These are phyloP conservation scores for Drosophila truncata DNA, from an alignment of 1,140 invertebrate species.

Conservation along the genomic window DNA sequence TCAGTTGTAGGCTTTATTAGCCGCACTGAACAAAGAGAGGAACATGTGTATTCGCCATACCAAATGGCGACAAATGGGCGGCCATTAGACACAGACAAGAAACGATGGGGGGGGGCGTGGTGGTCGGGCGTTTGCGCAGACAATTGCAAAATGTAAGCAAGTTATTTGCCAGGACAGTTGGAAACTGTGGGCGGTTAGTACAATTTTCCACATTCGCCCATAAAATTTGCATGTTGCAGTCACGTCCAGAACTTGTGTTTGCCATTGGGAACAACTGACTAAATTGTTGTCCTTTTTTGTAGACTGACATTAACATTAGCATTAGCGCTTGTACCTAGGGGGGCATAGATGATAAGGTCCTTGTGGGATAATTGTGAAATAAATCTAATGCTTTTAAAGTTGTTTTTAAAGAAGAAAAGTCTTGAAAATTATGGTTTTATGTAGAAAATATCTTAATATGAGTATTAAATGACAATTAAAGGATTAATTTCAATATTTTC, in stretches of 20 bases:
- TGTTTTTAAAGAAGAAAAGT: background rate
- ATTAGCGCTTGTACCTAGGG: slow-evolving; percentile 1
- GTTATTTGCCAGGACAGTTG: slow-evolving; percentile 12
- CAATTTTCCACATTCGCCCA: slow-evolving; percentile 19
- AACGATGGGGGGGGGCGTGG: slow-evolving; percentile 22
- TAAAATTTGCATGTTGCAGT: slow-evolving; percentile 55
- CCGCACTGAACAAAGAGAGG: slow-evolving; percentile 25
- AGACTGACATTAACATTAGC: background rate
- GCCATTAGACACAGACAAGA: slow-evolving; percentile 37
- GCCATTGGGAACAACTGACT: slow-evolving; percentile 25
- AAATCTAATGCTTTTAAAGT: background rate
- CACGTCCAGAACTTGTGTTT: slow-evolving; percentile 30
- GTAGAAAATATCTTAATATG: too few relatives aligned
- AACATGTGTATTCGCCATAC: slow-evolving; percentile 51
- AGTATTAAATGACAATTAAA: background rate
- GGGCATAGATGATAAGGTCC: background rate
- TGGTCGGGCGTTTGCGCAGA: slow-evolving; percentile 24
- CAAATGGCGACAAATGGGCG: slow-evolving; percentile 52
- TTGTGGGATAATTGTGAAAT: slow-evolving; percentile 11
- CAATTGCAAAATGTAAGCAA: slow-evolving; percentile 55
- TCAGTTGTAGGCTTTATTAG: slow-evolving; percentile 42
- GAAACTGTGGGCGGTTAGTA: slow-evolving; percentile 10
- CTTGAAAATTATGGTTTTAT: background rate
- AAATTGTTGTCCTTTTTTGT: slow-evolving; percentile 39
- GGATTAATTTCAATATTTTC: background rate